Conservation (phyloP, 1,140 invertebrate genomes). For the Drosophila yakuba region DNA sequence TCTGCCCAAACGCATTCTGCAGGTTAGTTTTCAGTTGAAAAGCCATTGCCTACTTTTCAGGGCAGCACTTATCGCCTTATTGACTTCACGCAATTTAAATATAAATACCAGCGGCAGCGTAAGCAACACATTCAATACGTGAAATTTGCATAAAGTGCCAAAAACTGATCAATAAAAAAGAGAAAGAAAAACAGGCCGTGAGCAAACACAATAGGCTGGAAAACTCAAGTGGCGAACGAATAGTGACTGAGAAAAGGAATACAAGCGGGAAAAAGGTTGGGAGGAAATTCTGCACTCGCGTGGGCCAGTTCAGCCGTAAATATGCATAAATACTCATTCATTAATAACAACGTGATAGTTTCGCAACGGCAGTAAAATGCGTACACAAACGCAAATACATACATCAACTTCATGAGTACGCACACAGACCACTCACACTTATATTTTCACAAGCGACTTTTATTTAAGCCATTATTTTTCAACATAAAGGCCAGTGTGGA, state of each 20-base stretch:
- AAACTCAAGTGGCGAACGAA: conserved; percentile 37
- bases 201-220: conserved; percentile 20
- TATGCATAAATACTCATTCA: conserved; percentile 82
- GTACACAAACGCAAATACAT: conserved; percentile 21
- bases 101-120: conserved; percentile 51
- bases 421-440: conserved; percentile 5
- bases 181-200: conserved; percentile 12
- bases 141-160: conserved; percentile 75
- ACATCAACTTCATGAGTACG: conserved; percentile 18
- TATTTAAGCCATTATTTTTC: conserved; percentile 70
- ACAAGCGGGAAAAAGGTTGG: conserved; percentile 16
- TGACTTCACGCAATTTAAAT: conserved; percentile 62
- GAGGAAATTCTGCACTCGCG: conserved; percentile 22
- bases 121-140: conserved; percentile 49
- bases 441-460: conserved; percentile 54
- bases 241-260: conserved; percentile 30
- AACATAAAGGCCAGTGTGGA: conserved; percentile 23
- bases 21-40: conserved; percentile 84
- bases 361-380: conserved; percentile 33
- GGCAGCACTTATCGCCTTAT: conserved; percentile 41
- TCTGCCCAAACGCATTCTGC: conserved; percentile 87
- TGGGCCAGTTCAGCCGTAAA: conserved; percentile 68
- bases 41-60: conserved; percentile 33
- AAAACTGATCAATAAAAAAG: conserved; percentile 44
- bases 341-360: conserved; percentile 82